These are phyloP conservation scores for Thalpophila matura DNA, from an alignment of 2,888 invertebrate species.

Conservation along the genomic window DNA sequence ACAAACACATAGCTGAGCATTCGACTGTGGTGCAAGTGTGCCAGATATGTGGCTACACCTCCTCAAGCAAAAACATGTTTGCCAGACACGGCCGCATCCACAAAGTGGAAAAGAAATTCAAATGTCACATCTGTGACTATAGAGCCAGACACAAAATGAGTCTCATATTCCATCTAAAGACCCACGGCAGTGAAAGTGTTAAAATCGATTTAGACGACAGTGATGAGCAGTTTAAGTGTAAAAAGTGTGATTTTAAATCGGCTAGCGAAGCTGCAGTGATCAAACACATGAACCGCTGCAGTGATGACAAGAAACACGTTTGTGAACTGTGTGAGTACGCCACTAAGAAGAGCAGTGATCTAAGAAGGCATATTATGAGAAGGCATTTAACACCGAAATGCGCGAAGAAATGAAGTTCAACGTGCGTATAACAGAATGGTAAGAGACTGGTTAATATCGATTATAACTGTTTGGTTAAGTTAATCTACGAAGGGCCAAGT, in stretches of 20 bases:
- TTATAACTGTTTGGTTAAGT: too few relatives aligned
- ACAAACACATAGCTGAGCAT: constrained; percentile 59
- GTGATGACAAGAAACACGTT: constrained; percentile 35
- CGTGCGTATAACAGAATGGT: not conserved
- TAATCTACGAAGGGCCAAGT: too few relatives aligned
- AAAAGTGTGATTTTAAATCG: constrained; percentile 38
- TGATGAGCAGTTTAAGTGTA: constrained; percentile 42
- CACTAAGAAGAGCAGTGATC: constrained; percentile 67
- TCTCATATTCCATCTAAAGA: constrained; percentile 78
- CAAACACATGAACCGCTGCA: too few relatives aligned
- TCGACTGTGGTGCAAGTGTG: constrained; percentile 70
- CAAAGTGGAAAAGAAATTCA: constrained; percentile 70
- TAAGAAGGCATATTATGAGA: constrained; percentile 68
- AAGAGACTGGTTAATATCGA: not conserved
- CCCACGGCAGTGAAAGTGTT: constrained; percentile 59
- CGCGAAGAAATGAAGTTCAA: too few relatives aligned
- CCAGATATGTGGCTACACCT: constrained; percentile 74
- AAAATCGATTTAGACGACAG: too few relatives aligned
- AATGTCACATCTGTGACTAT: constrained; percentile 78
- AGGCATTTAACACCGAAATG: too few relatives aligned
- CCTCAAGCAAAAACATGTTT: constrained; percentile 72
- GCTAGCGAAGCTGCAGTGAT: not conserved
- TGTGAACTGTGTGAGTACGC: constrained; percentile 71
- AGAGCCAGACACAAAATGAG: constrained; percentile 80
- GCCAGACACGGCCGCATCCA: constrained; percentile 76